These are phyloP conservation scores for Falco novaeseelandiae DNA, from an alignment of 2,797 vertebrate species.

Conservation along the genomic window DNA sequence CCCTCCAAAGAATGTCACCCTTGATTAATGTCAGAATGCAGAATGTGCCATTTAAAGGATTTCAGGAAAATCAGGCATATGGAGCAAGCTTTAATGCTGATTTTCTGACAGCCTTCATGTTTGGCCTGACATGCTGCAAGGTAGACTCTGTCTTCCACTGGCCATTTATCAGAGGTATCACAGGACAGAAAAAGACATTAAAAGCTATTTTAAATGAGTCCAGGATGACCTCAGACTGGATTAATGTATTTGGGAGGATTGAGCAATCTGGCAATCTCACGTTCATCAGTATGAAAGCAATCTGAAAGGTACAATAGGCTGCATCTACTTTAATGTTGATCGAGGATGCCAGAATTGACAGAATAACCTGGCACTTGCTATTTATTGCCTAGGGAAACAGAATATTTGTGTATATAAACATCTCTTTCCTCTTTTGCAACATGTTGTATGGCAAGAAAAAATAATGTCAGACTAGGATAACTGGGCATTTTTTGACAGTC, in stretches of 20 bases:
- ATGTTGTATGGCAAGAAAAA: background rate
- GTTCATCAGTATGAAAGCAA: slow-evolving; percentile 53
- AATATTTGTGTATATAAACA: background rate
- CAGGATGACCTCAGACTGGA: slow-evolving; percentile 48
- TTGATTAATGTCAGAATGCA: slow-evolving; percentile 50
- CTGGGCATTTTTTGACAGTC: background rate
- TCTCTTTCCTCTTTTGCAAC: background rate
- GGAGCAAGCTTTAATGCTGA: slow-evolving; percentile 25
- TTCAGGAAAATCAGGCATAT: slow-evolving; percentile 38
- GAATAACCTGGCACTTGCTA: background rate
- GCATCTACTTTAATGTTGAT: background rate
- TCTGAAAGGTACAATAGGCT: slow-evolving; percentile 27
- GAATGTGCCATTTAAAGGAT: slow-evolving; percentile 57
- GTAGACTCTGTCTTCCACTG: background rate
- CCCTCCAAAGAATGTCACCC: background rate
- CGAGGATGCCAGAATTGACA: background rate
- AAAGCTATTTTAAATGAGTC: slow-evolving; percentile 48
- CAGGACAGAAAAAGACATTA: slow-evolving; percentile 17
- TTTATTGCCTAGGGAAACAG: background rate
- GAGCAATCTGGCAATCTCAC: slow-evolving; percentile 19
- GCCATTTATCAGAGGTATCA: slow-evolving; percentile 39
- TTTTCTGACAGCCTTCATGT: slow-evolving; percentile 54
- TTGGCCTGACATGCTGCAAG: slow-evolving; percentile 41
- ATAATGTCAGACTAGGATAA: background rate
- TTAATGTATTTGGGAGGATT: slow-evolving; percentile 41